A percentile compares a stretch with the other conserved stretches of the same genome.
Evolutionary conservation across 1,140 invertebrate genomes (phyloP).

Genomic region (Microvelia longipes): DNA sequence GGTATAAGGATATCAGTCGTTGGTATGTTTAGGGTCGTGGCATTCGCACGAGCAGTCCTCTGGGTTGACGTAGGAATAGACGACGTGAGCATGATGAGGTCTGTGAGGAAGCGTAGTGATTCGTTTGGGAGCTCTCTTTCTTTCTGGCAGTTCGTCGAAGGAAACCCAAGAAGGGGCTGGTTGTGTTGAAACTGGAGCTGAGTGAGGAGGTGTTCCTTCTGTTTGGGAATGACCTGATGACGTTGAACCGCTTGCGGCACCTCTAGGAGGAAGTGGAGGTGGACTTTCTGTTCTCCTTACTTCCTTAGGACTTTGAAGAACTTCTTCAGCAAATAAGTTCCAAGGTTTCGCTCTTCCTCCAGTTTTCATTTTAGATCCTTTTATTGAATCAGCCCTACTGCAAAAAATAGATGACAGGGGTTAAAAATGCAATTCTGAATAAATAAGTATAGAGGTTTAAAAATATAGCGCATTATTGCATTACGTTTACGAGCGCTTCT

Average conservation of each 20-base stretch:
- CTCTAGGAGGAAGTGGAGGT: not conserved
- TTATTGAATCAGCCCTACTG: not conserved
- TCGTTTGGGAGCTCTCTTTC: constrained; percentile 54
- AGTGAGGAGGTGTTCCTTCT: constrained; percentile 15
- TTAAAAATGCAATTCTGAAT: too few species aligned
- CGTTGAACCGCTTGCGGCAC: constrained; percentile 5
- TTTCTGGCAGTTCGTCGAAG: constrained; percentile 69
- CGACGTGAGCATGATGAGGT: constrained; percentile 37
- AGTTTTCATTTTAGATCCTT: constrained; percentile 16
- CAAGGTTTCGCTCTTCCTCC: constrained; percentile 20
- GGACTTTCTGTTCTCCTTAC: not conserved
- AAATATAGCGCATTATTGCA: too few species aligned
- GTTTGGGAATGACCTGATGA: not conserved
- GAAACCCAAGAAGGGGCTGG: constrained; percentile 54
- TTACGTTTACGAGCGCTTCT: too few species aligned
- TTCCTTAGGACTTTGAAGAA: constrained; percentile 10
- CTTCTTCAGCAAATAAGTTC: constrained; percentile 12
- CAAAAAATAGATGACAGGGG: constrained; percentile 1
- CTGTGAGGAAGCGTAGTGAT: constrained; percentile 62
- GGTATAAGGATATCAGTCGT: constrained; percentile 8
- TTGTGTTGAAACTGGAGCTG: constrained; percentile 36
- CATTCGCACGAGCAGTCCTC: constrained; percentile 71
- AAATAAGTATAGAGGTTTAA: too few species aligned
- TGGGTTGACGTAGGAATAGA: constrained; percentile 61
- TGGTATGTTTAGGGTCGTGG: constrained; percentile 36